Evolutionary conservation across 2,113 vertebrate genomes (phyloP), one percentile per base, ranked within the genome.

Genomic region (Bos javanicus): DNA sequence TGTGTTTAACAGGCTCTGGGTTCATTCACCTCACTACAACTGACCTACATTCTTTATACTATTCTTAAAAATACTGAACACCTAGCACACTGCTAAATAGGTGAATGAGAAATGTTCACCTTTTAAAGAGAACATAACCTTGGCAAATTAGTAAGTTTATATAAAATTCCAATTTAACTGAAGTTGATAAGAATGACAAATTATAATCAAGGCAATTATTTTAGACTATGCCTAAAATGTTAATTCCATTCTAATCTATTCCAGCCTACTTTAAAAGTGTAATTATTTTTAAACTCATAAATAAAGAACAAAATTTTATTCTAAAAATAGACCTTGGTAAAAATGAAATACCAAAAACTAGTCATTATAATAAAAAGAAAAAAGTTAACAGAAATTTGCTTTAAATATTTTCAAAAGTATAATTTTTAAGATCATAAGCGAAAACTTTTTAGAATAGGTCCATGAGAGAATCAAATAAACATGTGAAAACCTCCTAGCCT

Each of bases 311-410:
- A 98, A 86, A 78, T 67, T 97, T 87, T 14, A 59, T 87, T 98
- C 95, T 74, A 84, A 98, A 97, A 67, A 94, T 90, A 96, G 59
- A 92, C 93, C 81, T 60, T 50, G 62, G 80, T 90, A 98, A 96
- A 0, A 81, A 85, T 96, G 87, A 89, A 57, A 95, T 88, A 84
- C 80, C 91, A 94, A 88, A 95, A 98, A 82, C 64, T 95, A 5
- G 50, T 46, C 84, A 93, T 87, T 94, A 84, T 36, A 94, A 91
- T 60, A 93, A 76, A 91, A 89, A 88, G 9, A 39, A 64, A 95
- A 93, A 88, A 48, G 74, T 25, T 93, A 85, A 50, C 36, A 85
- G 56, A 10, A 94, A 87, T 46, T 84, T 83, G 59, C 48, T 94
- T 91, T 94, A 71, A 74, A 54, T 54, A 36, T 87, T 93, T 92